Conservation (phyloP, 2,888 invertebrate genomes). For the Achlya flavicornis region DNA sequence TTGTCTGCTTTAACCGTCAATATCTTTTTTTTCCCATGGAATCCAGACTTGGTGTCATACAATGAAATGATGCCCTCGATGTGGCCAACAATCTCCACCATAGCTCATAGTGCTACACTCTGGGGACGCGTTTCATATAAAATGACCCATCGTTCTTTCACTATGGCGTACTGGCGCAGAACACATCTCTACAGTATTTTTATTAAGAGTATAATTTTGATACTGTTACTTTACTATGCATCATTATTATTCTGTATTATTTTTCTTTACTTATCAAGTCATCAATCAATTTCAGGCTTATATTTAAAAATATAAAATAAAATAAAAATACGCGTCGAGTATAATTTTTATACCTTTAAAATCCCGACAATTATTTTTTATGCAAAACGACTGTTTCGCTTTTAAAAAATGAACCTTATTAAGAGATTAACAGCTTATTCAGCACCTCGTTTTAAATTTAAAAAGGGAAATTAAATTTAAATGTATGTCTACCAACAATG, state of each 20-base stretch:
- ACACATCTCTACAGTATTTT: background rate
- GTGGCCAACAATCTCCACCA: too few species aligned
- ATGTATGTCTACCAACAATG: slow-evolving; percentile 1
- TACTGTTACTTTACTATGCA: background rate
- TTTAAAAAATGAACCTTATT: slow-evolving; percentile 35
- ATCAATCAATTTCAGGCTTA: too few species aligned
- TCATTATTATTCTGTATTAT: too few species aligned
- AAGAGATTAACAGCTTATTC: slow-evolving; percentile 32
- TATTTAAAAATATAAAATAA: too few species aligned
- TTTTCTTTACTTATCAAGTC: too few species aligned
- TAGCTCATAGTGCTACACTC: too few species aligned
- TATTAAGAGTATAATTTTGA: background rate
- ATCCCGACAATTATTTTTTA: slow-evolving; percentile 23
- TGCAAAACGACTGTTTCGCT: slow-evolving; percentile 27
- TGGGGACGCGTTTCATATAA: too few species aligned
- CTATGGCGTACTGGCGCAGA: background rate
- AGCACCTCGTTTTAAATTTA: slow-evolving; percentile 36
- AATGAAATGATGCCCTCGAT: too few species aligned
- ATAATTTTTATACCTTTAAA: background rate
- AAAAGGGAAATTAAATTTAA: slow-evolving; percentile 31
- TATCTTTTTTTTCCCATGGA: too few species aligned
- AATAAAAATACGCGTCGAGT: background rate
- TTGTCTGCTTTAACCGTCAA: too few species aligned
- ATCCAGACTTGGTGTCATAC: too few species aligned
- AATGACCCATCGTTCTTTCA: too few species aligned